These are phyloP conservation scores for Sebastes schlegelii DNA, from an alignment of 2,113 vertebrate species.

Conservation along the genomic window DNA sequence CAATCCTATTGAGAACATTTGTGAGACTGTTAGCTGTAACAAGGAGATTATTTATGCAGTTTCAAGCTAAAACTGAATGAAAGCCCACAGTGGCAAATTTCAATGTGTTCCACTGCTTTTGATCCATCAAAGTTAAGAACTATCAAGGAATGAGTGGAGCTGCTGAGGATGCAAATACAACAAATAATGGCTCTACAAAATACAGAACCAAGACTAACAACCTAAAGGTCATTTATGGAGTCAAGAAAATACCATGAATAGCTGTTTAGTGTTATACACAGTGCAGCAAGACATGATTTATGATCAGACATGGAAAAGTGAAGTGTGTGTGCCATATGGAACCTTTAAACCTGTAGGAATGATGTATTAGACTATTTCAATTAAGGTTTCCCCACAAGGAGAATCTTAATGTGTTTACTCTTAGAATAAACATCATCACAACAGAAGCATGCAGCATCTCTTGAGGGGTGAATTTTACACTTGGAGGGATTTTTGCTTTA, in stretches of 20 bases:
- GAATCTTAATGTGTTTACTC: conserved; percentile 40
- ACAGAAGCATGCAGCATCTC: conserved; percentile 33
- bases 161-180: neutral
- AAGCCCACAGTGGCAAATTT: neutral
- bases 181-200: neutral
- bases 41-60: conserved; percentile 16
- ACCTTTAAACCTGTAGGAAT: conserved; percentile 19
- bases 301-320: neutral
- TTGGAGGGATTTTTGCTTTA: conserved; percentile 21
- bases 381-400: conserved; percentile 29
- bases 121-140: conserved; percentile 21
- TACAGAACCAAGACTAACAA: neutral
- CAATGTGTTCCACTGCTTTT: conserved; percentile 1
- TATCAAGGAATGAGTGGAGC: neutral
- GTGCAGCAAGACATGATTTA: neutral
- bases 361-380: conserved; percentile 23
- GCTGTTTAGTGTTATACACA: neutral
- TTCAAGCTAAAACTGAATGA: neutral
- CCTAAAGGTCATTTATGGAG: neutral
- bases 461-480: conserved; percentile 20
- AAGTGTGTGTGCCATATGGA: neutral
- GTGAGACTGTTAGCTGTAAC: neutral
- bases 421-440: conserved; percentile 31
- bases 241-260: conserved; percentile 8
- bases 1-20: neutral